A percentile compares a stretch with the other conserved stretches of the same genome.
phyloP scores from a whole-genome alignment of 1,140 invertebrate genomes.

The Eriocheir sinensis region DNA sequence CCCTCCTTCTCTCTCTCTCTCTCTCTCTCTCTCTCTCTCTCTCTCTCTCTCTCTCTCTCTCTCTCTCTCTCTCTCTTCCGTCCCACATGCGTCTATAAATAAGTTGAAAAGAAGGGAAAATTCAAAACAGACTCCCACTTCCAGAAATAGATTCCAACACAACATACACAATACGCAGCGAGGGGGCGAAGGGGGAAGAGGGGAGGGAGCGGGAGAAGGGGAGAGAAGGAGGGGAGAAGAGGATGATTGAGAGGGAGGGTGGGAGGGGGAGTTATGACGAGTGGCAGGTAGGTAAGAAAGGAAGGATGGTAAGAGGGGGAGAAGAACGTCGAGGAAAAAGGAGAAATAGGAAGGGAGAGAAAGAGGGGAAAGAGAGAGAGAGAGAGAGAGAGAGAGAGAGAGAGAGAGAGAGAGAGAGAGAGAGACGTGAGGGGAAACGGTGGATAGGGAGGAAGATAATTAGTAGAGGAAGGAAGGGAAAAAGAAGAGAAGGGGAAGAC shows the following conservation, averaged over 20 bases:
- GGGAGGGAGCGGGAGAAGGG: neutral
- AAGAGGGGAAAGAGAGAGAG: constrained; percentile 12
- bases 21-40: constrained; percentile 45
- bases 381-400: constrained; percentile 67
- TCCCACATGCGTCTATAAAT: neutral
- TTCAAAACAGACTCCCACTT: neutral
- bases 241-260: neutral
- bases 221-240: neutral
- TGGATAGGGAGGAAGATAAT: neutral
- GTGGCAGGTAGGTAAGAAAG: constrained; percentile 32
- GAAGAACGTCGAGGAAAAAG: neutral
- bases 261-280: constrained; percentile 18
- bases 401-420: constrained; percentile 50
- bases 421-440: neutral
- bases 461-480: neutral
- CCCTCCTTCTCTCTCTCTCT: neutral
- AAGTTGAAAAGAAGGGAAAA: neutral
- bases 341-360: constrained; percentile 26
- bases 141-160: neutral
- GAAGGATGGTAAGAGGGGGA: neutral
- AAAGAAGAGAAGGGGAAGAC: neutral
- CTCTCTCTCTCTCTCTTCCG: constrained; percentile 32
- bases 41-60: constrained; percentile 42
- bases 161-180: neutral
- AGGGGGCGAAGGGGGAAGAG: constrained; percentile 34